A percentile compares a stretch with the other conserved stretches of the same genome.
Conservation (phyloP, 2,113 vertebrate species). For the Synodontis membranacea region DNA sequence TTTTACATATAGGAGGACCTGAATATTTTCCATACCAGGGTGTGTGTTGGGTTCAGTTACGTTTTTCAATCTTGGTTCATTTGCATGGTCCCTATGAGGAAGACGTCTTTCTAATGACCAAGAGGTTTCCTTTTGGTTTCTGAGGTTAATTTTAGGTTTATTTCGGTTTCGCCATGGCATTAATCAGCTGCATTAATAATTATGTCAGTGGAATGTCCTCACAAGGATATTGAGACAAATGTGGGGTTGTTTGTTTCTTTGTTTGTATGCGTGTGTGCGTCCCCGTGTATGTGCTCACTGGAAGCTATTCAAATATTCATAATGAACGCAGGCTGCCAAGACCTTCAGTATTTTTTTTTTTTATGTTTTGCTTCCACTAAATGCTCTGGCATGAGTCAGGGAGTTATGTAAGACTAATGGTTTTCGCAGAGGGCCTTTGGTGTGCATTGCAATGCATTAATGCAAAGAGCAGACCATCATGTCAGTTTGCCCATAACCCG, state of each 20-base stretch:
- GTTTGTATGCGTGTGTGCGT: background rate
- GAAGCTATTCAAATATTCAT: background rate
- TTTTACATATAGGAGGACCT: constrained; percentile 7
- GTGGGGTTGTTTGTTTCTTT: background rate
- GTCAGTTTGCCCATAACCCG: constrained; percentile 38
- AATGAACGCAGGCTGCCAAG: background rate
- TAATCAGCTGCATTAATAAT: background rate
- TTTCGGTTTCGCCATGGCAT: background rate
- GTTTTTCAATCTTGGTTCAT: background rate
- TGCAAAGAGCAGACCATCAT: constrained; percentile 39
- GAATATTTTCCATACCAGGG: background rate
- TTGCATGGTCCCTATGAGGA: background rate
- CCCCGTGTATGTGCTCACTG: background rate
- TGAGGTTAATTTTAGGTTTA: background rate
- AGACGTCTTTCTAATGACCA: background rate
- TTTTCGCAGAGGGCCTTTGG: constrained; percentile 51
- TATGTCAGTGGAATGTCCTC: background rate
- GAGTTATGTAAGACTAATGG: constrained; percentile 60
- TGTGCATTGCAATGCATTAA: constrained; percentile 43
- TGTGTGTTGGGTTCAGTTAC: background rate
- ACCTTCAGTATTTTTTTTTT: constrained; percentile 27
- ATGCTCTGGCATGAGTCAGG: constrained; percentile 46
- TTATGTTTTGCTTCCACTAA: constrained; percentile 52
- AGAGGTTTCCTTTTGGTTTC: background rate
- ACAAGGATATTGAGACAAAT: background rate